A percentile compares a stretch with the other conserved stretches of the same genome.
phyloP scores from a whole-genome alignment of 1,140 invertebrate species.

The Aphis gossypii region DNA sequence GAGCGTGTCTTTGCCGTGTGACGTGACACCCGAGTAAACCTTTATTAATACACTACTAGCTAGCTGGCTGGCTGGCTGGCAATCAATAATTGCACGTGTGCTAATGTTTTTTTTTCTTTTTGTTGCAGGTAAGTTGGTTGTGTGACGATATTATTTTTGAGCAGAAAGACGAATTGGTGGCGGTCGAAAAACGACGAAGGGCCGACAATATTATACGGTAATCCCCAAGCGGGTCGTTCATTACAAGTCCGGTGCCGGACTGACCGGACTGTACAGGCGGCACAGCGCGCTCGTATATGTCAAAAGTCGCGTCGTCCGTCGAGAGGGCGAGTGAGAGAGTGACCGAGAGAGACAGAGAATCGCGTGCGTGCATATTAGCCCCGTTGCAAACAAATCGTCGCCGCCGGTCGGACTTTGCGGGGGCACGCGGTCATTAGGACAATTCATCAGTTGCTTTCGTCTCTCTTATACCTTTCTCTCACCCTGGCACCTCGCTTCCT shows the following conservation, averaged over 20 bases:
- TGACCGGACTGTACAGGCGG: background rate
- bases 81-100: conserved; percentile 17
- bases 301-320: conserved; percentile 31
- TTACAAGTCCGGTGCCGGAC: background rate
- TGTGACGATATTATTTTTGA: conserved; percentile 10
- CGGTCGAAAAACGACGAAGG: background rate
- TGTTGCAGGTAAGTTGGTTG: conserved; percentile 56
- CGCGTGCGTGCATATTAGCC: conserved; percentile 28
- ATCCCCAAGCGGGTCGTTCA: conserved; percentile 56
- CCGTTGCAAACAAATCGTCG: conserved; percentile 47
- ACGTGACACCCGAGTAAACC: conserved; percentile 33
- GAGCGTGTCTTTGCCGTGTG: background rate
- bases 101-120: conserved; percentile 41
- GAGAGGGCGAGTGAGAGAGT: background rate
- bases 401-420: conserved; percentile 34
- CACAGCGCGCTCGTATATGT: background rate
- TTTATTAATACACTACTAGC: conserved; percentile 20
- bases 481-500: background rate
- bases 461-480: conserved; percentile 46
- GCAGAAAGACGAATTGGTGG: background rate
- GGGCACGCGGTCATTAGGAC: conserved; percentile 54
- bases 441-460: conserved; percentile 56
- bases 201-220: background rate
- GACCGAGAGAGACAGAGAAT: background rate
- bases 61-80: background rate